Percentiles rank a stretch among this genome's conserved stretches.
Conservation (phyloP, 2,888 invertebrate species). For the Acronicta leporina region DNA sequence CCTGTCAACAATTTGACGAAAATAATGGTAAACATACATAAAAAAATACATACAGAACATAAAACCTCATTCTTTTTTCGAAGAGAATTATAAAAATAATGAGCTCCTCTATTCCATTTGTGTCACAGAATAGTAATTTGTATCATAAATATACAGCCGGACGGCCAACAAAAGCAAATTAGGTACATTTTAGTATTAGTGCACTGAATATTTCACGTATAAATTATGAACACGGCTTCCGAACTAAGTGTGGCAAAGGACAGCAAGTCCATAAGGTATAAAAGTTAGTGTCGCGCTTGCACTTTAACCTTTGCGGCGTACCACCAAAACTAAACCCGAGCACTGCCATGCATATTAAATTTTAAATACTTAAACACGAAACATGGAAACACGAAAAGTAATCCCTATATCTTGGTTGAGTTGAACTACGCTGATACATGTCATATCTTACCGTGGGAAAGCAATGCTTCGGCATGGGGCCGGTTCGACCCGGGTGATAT, state of each 20-base stretch:
- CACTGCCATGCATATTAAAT: slow-evolving; percentile 38
- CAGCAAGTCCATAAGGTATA: slow-evolving; percentile 52
- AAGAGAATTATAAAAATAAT: too few species aligned
- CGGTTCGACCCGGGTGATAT: too few species aligned
- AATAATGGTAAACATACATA: too few species aligned
- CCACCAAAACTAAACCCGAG: slow-evolving; percentile 24
- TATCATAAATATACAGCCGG: slow-evolving; percentile 4
- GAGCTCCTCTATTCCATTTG: too few species aligned
- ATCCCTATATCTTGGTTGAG: too few species aligned
- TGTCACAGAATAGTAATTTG: slow-evolving; percentile 1
- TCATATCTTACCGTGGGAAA: too few species aligned
- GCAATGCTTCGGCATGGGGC: too few species aligned
- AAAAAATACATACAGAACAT: too few species aligned
- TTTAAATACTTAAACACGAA: slow-evolving; percentile 49
- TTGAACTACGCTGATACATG: too few species aligned
- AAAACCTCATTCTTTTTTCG: too few species aligned
- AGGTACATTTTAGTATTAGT: slow-evolving; percentile 41
- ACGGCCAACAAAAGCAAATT: slow-evolving; percentile 37
- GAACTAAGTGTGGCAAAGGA: slow-evolving; percentile 42
- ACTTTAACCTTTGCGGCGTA: slow-evolving; percentile 44
- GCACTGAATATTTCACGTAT: slow-evolving; percentile 39
- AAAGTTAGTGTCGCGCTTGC: slow-evolving; percentile 50
- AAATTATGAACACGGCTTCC: slow-evolving; percentile 44
- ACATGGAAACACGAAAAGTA: slow-evolving; percentile 4
- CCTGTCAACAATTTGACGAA: too few species aligned